A percentile compares a stretch with the other conserved stretches of the same genome.
Conservation (phyloP, 2,113 vertebrate genomes). For the Psephotus haematonotus region DNA sequence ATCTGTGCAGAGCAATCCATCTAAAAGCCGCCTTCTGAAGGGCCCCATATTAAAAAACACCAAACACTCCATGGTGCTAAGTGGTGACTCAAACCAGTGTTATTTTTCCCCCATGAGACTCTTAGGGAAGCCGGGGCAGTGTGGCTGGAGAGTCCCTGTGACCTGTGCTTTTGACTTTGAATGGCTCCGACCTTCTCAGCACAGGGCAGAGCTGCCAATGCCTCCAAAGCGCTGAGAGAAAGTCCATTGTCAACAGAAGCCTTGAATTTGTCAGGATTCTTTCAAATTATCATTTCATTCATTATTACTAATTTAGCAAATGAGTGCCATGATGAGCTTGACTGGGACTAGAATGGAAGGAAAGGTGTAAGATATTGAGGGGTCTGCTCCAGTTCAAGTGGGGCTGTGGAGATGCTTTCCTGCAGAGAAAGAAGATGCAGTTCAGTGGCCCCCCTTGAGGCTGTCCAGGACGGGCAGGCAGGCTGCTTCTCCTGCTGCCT, state of each 20-base stretch:
- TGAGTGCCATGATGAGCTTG: background rate
- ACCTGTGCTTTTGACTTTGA: background rate
- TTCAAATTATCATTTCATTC: background rate
- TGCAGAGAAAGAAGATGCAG: background rate
- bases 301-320: background rate
- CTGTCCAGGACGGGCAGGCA: rapidly evolving
- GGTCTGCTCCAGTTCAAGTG: background rate
- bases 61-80: background rate
- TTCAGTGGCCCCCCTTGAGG: background rate
- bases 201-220: background rate
- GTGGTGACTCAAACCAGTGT: background rate
- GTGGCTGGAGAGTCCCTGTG: background rate
- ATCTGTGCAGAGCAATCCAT: background rate
- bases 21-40: slow-evolving; percentile 32
- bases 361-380: background rate
- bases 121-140: background rate
- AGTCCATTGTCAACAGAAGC: background rate
- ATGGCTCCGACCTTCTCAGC: background rate
- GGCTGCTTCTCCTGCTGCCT: background rate
- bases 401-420: background rate
- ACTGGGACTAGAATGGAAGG: background rate
- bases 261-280: background rate
- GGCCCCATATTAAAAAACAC: background rate
- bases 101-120: background rate
- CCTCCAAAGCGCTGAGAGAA: background rate